A percentile compares a stretch with the other conserved stretches of the same genome.
Conservation (phyloP, 2,113 vertebrate species). For the Brevimyrus niger region DNA sequence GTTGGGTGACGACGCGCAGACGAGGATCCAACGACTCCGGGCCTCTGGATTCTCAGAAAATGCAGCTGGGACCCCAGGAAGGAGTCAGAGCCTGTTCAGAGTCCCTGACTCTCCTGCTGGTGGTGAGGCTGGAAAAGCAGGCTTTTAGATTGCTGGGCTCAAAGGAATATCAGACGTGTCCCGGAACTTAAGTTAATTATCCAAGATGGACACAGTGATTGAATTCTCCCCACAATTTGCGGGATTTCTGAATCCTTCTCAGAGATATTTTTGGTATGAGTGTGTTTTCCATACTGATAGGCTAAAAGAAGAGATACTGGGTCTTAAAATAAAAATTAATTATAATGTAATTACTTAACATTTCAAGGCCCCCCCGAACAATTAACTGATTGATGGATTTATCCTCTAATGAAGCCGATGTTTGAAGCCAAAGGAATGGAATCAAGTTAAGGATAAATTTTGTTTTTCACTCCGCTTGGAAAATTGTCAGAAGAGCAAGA, state of each 20-base stretch:
- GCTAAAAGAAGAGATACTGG: not conserved
- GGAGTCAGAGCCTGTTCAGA: not conserved
- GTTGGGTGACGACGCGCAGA: not conserved
- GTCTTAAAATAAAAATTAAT: slow-evolving; percentile 10
- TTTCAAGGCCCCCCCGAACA: slow-evolving; percentile 6
- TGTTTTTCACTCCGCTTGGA: not conserved
- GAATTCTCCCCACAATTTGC: not conserved
- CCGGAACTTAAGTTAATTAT: not conserved
- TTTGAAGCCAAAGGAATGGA: not conserved
- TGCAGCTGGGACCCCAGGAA: not conserved
- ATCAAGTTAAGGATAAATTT: not conserved
- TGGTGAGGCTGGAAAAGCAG: slow-evolving; percentile 28
- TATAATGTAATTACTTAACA: slow-evolving; percentile 9
- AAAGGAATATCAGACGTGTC: not conserved
- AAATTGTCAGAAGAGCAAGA: not conserved
- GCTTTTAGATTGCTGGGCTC: not conserved
- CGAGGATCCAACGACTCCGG: not conserved
- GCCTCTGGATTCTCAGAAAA: not conserved
- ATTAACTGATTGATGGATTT: slow-evolving; percentile 7
- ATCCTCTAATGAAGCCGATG: not conserved
- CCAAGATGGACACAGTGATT: not conserved
- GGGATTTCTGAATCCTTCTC: not conserved
- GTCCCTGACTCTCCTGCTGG: not conserved
- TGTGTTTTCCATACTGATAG: not conserved
- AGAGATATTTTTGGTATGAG: not conserved